Conservation (phyloP, 2,888 invertebrate species). For the Anarsia innoxiella region DNA sequence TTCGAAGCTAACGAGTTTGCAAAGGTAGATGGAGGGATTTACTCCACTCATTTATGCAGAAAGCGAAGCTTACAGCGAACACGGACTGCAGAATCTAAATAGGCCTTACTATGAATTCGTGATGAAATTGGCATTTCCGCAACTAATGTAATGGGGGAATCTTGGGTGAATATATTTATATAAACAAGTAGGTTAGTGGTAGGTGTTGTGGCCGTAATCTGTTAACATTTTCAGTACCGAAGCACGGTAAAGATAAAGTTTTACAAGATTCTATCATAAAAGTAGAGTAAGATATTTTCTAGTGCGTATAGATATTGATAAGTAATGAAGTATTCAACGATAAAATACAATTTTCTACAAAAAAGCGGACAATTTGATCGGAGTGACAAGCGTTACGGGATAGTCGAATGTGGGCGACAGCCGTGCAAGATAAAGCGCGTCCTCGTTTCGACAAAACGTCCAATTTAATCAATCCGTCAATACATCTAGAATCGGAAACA, state of each 20-base stretch:
- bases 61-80: conserved; percentile 11
- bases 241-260: no score
- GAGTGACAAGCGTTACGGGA: conserved; percentile 18
- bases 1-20: neutral
- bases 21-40: conserved; percentile 9
- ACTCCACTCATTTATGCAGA: conserved; percentile 13
- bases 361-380: conserved; percentile 15
- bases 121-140: neutral
- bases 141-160: no score
- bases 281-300: no score
- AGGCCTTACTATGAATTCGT: neutral
- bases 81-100: neutral
- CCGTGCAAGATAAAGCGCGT: conserved; percentile 31
- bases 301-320: no score
- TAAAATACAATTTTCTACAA: no score
- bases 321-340: no score
- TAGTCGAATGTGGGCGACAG: conserved; percentile 26
- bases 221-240: no score
- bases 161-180: no score
- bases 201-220: no score
- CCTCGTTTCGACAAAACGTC: conserved; percentile 25
- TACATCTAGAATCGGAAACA: conserved; percentile 5
- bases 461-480: conserved; percentile 24
- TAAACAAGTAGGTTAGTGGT: no score
- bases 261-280: no score